Conservation (phyloP, 1,140 invertebrate species). For the Plutomurus gul region DNA sequence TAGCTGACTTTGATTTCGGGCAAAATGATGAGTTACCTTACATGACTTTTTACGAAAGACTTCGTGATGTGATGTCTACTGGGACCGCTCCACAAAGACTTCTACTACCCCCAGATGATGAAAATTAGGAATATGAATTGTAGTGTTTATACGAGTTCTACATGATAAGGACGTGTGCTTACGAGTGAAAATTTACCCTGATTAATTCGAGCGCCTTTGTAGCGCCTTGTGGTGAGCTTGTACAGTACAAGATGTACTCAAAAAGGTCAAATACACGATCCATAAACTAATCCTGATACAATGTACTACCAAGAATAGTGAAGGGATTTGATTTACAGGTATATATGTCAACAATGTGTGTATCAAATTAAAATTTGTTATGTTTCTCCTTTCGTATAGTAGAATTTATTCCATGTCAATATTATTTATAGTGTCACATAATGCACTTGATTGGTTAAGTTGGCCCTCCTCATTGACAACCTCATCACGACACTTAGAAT, state of each 20-base stretch:
- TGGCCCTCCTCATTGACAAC: slow-evolving; percentile 21
- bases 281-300: no score
- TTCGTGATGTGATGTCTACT: slow-evolving; percentile 70
- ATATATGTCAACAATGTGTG: not conserved
- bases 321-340: no score
- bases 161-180: no score
- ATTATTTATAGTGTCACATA: not conserved
- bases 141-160: no score
- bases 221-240: no score
- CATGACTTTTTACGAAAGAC: slow-evolving; percentile 78
- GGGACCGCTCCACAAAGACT: not conserved
- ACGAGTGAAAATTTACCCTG: no score
- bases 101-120: not conserved
- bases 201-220: no score
- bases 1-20: slow-evolving; percentile 85
- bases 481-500: slow-evolving; percentile 77
- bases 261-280: no score
- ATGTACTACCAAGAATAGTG: no score
- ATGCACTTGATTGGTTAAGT: not conserved
- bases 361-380: not conserved
- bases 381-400: not conserved
- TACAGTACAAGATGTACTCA: no score
- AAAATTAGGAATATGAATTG: no score
- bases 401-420: not conserved
- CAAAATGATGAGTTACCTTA: slow-evolving; percentile 78